These are phyloP conservation scores for Agrypnus murinus DNA, from an alignment of 2,888 invertebrate genomes.

Conservation along the genomic window DNA sequence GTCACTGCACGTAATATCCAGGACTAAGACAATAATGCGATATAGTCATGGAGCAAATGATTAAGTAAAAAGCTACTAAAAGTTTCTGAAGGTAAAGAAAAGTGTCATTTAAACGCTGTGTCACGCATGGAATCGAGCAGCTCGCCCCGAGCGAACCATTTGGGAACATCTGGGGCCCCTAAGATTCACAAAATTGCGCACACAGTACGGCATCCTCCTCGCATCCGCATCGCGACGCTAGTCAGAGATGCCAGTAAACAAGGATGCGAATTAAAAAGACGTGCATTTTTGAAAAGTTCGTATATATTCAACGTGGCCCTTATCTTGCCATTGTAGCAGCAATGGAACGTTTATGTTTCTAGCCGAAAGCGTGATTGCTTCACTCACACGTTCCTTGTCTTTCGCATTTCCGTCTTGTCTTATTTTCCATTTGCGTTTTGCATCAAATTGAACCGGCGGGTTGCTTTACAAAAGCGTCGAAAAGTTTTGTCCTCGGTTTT, in stretches of 20 bases:
- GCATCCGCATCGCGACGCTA: slow-evolving; percentile 41
- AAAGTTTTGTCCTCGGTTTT: slow-evolving; percentile 42
- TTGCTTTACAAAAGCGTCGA: slow-evolving; percentile 31
- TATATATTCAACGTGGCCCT: slow-evolving; percentile 53
- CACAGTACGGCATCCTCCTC: slow-evolving; percentile 52
- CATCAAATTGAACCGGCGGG: slow-evolving; percentile 38
- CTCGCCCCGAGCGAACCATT: slow-evolving; percentile 59
- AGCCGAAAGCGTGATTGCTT: slow-evolving; percentile 55
- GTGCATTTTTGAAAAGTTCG: slow-evolving; percentile 55
- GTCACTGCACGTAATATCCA: slow-evolving; percentile 32
- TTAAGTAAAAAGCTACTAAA: slow-evolving; percentile 57
- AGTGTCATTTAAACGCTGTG: slow-evolving; percentile 61
- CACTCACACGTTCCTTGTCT: slow-evolving; percentile 49
- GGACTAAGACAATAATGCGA: slow-evolving; percentile 34
- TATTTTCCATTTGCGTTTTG: slow-evolving; percentile 46
- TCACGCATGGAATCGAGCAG: slow-evolving; percentile 61
- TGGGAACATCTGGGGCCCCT: slow-evolving; percentile 61
- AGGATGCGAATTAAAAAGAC: slow-evolving; percentile 51
- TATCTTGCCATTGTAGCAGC: slow-evolving; percentile 56
- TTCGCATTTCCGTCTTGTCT: slow-evolving; percentile 48
- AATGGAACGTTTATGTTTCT: slow-evolving; percentile 56
- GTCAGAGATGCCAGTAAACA: slow-evolving; percentile 49
- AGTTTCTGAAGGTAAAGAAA: slow-evolving; percentile 57
- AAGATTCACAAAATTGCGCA: slow-evolving; percentile 50
- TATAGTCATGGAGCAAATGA: slow-evolving; percentile 51